phyloP scores from a whole-genome alignment of 2,888 invertebrate genomes.

The Andrena camellia region DNA sequence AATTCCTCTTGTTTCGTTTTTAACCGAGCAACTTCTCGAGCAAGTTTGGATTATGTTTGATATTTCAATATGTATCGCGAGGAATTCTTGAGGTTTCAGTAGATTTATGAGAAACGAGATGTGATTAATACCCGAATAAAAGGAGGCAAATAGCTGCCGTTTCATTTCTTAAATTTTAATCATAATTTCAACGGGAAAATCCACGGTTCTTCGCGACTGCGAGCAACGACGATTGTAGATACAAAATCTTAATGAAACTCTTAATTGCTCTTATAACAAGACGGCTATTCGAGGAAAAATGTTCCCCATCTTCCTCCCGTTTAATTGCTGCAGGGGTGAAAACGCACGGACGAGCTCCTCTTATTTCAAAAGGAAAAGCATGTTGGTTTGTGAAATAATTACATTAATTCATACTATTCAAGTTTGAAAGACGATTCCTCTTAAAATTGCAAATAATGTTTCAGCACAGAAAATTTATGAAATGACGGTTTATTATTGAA shows the following conservation, averaged over 20 bases:
- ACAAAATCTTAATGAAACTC: constrained; percentile 27
- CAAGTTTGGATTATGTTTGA: neutral
- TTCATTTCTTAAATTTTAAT: constrained; percentile 4
- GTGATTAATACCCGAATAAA: constrained; percentile 8
- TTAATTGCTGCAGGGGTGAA: constrained; percentile 18
- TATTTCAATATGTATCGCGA: neutral
- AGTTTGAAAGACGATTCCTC: too few species aligned
- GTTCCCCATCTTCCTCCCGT: neutral
- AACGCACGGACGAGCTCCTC: neutral
- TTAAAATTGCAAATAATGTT: neutral
- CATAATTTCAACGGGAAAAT: neutral
- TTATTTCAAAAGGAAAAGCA: neutral
- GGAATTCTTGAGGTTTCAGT: neutral
- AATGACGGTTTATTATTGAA: too few species aligned
- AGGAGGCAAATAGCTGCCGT: neutral
- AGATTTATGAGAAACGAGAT: neutral
- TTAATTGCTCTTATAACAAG: constrained; percentile 22
- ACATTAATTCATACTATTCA: too few species aligned
- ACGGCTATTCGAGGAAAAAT: constrained; percentile 6
- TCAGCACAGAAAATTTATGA: too few species aligned
- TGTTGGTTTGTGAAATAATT: neutral
- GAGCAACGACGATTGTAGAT: constrained; percentile 12
- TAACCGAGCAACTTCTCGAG: neutral
- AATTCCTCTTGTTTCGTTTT: neutral
- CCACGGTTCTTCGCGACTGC: neutral